phyloP scores from a whole-genome alignment of 1,140 invertebrate species.

The Euborellia annulipes region DNA sequence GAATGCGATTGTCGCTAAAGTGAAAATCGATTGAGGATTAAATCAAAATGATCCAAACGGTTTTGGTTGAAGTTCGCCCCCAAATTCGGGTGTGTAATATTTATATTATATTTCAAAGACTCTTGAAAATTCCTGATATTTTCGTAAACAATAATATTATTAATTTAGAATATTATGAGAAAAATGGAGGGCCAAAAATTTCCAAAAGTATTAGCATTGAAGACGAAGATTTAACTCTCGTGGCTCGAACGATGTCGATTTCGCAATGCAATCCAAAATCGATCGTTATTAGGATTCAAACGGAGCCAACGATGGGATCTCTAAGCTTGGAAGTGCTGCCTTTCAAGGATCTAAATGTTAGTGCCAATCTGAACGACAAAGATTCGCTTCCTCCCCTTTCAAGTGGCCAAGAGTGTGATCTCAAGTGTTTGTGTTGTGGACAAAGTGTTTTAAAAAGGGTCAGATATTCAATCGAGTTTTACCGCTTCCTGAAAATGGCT shows the following conservation, averaged over 20 bases:
- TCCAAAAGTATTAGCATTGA: neutral
- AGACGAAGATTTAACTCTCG: slow-evolving; percentile 2
- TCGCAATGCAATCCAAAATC: slow-evolving; percentile 3
- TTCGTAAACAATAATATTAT: slow-evolving; percentile 2
- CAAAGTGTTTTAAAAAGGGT: neutral
- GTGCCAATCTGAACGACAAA: neutral
- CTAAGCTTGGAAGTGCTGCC: slow-evolving; percentile 7
- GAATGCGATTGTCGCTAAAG: slow-evolving; percentile 18
- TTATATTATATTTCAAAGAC: slow-evolving; percentile 1
- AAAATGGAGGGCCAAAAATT: neutral
- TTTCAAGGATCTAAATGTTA: neutral
- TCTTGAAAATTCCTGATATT: neutral
- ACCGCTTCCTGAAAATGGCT: slow-evolving; percentile 3
- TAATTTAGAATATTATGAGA: neutral
- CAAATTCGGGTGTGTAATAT: slow-evolving; percentile 8
- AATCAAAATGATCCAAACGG: slow-evolving; percentile 1
- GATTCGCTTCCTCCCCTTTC: neutral
- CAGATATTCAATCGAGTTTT: slow-evolving; percentile 2
- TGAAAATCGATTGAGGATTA: neutral
- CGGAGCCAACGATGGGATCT: slow-evolving; percentile 6
- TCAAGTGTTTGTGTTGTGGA: slow-evolving; percentile 9
- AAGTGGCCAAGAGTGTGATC: neutral
- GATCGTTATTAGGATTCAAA: slow-evolving; percentile 6
- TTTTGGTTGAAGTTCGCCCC: slow-evolving; percentile 9
- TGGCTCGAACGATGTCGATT: slow-evolving; percentile 2